phyloP scores from a whole-genome alignment of 1,140 invertebrate genomes.

The Ylistrum balloti region DNA sequence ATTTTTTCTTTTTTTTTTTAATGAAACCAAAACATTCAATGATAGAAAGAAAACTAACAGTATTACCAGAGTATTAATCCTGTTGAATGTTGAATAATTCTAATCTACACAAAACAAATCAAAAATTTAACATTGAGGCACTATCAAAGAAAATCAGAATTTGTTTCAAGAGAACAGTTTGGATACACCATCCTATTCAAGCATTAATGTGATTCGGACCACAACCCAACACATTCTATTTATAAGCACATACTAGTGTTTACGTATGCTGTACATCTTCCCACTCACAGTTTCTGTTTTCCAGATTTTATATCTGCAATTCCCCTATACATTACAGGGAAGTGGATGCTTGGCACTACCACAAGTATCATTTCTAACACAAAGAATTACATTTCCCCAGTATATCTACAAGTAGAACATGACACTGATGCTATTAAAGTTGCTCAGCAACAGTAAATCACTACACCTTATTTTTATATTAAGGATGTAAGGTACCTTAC shows the following conservation, averaged over 20 bases:
- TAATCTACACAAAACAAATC: neutral
- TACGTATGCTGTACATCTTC: neutral
- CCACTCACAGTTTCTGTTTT: neutral
- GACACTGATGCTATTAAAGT: neutral
- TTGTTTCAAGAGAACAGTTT: neutral
- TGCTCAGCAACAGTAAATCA: neutral
- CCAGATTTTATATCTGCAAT: neutral
- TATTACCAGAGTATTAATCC: too few relatives aligned
- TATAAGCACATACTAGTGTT: neutral
- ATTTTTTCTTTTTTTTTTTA: neutral
- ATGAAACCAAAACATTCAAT: neutral
- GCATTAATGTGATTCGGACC: neutral
- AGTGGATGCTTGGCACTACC: neutral
- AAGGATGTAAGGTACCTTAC: too few relatives aligned
- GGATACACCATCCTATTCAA: neutral
- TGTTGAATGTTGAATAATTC: neutral
- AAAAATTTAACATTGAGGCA: neutral
- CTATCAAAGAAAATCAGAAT: neutral
- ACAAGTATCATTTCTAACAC: neutral
- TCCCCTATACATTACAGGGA: neutral
- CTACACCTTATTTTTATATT: too few relatives aligned
- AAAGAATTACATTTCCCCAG: neutral
- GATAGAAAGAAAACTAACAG: neutral
- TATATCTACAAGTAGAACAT: neutral
- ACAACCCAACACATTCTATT: neutral